Evolutionary conservation across 2,888 invertebrate species (phyloP), one percentile per base, ranked within the genome.

Genomic region (Eudemis profundana): DNA sequence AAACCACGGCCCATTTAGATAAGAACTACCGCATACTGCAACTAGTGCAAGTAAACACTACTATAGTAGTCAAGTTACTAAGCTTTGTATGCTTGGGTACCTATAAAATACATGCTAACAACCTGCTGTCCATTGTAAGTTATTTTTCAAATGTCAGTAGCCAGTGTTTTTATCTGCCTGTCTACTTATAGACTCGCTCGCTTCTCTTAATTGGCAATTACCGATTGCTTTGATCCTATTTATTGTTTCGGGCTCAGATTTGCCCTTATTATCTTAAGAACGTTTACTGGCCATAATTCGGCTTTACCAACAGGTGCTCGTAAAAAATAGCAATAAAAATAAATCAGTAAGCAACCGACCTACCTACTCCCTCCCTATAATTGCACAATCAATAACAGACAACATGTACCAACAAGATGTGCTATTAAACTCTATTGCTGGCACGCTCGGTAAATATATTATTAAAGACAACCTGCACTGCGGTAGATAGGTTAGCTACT

Each of bases 1-100:
- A 90, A 89, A 88, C 87, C 75, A 84, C 86, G 87, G 78, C 85
- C 87, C 77, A 88, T 77, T 85, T 89, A 88, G 91, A 91, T 91
- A 90, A 90, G 79, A 72, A 69, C 71, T 66, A 71, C 74, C 75
- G 77, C 76, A 77, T 69, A 76, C 73, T 75, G 75, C 81, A 78
- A 81, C 83, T 81, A 81, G 70, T 69, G 51, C 38, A 44, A 64
- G 50, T 59, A 60, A 47, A 79, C 75, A 74, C 74, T 76, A 77
- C 81, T 79, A 21, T 29, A 27, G 49, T 33, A 63, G 49, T 50
- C 38, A 40, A 51, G 38, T 38, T 59, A 57, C 44, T 56, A 21
- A 47, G 47, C 15, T 7, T 23, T 36, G 10, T 38, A 38, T 38
- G 12, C 15, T 21, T 7, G 40, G 14, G 27, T 27, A 49, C n/a